These are phyloP conservation scores for Myotis lucifugus DNA, from an alignment of 2,113 vertebrate species.

Conservation along the genomic window DNA sequence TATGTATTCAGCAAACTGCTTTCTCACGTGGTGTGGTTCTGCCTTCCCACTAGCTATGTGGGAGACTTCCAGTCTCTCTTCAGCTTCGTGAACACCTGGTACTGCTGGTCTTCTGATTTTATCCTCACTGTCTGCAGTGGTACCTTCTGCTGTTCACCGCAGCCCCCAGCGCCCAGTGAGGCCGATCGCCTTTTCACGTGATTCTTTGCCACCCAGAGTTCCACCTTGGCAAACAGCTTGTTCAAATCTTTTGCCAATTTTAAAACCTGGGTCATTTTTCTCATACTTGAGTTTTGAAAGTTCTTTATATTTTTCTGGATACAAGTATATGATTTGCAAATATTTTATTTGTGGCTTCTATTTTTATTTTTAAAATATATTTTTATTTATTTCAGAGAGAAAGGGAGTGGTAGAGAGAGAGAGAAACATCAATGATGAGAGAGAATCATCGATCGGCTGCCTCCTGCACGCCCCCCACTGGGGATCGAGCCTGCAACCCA, in stretches of 20 bases:
- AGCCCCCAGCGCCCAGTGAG: rapidly evolving
- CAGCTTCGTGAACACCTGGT: background rate
- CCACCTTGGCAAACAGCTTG: background rate
- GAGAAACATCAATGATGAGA: too few relatives aligned
- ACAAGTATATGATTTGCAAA: background rate
- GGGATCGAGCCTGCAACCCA: too few relatives aligned
- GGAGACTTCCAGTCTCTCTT: background rate
- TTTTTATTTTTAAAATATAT: background rate
- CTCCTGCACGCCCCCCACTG: too few relatives aligned
- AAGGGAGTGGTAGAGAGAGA: too few relatives aligned
- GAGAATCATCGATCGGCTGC: too few relatives aligned
- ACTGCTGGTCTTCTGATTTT: rapidly evolving
- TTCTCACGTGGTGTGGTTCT: background rate
- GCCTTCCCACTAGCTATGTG: rapidly evolving
- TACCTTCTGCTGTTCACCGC: background rate
- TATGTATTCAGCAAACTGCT: background rate
- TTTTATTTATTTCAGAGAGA: too few relatives aligned
- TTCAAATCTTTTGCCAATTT: background rate
- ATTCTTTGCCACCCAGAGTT: rapidly evolving
- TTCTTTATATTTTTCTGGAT: background rate
- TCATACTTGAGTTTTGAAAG: background rate
- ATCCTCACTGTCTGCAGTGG: rapidly evolving
- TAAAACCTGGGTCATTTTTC: background rate
- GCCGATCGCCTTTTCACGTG: rapidly evolving
- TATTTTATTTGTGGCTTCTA: background rate